Evolutionary conservation across 2,888 invertebrate genomes (phyloP).

Genomic region (Corythucha ciliata): DNA sequence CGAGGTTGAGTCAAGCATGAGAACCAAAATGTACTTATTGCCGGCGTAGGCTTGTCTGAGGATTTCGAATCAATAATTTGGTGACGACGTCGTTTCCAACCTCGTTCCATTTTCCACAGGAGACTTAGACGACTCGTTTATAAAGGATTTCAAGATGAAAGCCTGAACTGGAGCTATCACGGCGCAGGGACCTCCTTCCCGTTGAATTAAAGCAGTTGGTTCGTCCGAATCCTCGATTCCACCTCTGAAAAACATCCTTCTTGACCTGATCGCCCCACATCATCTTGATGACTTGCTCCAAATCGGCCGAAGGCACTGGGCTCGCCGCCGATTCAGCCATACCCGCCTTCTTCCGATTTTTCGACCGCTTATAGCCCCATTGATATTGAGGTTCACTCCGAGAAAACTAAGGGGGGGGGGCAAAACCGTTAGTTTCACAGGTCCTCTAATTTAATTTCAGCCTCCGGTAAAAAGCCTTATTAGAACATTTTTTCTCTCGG

Average conservation of each 20-base stretch:
- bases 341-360: too few species aligned
- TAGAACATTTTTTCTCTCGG: too few species aligned
- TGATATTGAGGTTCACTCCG: too few species aligned
- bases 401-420: too few species aligned
- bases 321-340: slow-evolving; percentile 46
- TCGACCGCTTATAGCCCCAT: too few species aligned
- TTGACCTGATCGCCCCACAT: slow-evolving; percentile 79
- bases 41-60: slow-evolving; percentile 51
- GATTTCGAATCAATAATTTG: slow-evolving; percentile 63
- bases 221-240: slow-evolving; percentile 84
- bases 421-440: too few species aligned
- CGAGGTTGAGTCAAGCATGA: slow-evolving; percentile 34
- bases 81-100: slow-evolving; percentile 61
- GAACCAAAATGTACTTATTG: slow-evolving; percentile 35
- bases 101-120: too few species aligned
- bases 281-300: slow-evolving; percentile 63
- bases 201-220: slow-evolving; percentile 79
- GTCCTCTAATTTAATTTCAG: too few species aligned
- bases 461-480: too few species aligned
- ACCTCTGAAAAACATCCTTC: slow-evolving; percentile 78
- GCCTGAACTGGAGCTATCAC: slow-evolving; percentile 85
- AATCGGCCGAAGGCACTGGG: slow-evolving; percentile 49
- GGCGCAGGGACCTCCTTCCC: slow-evolving; percentile 82
- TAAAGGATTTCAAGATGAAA: slow-evolving; percentile 60
- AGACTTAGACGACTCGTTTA: too few species aligned